Percentiles rank a stretch among this genome's conserved stretches.
Evolutionary conservation across 2,113 vertebrate genomes (phyloP).

Genomic region (Plectropomus leopardus): DNA sequence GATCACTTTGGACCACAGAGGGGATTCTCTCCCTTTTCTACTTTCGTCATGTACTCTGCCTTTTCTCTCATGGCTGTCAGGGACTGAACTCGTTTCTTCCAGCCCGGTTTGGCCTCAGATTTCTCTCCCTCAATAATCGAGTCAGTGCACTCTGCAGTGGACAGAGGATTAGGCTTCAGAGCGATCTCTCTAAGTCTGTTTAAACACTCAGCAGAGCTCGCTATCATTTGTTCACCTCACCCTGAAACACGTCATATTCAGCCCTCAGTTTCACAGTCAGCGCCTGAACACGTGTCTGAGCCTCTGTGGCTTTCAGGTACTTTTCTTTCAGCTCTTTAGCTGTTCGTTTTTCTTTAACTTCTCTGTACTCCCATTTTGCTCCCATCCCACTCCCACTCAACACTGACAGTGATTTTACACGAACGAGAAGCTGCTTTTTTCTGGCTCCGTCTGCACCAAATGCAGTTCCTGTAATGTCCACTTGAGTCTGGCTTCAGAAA

Average conservation of each 20-base stretch:
- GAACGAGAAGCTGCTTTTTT: too few species aligned
- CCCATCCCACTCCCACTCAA: too few species aligned
- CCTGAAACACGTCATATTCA: background rate
- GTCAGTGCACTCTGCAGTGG: conserved; percentile 65
- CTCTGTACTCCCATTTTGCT: background rate
- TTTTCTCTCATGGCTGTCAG: conserved; percentile 9
- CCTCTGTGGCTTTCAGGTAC: conserved; percentile 6
- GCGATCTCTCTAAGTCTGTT: conserved; percentile 64
- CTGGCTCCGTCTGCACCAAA: too few species aligned
- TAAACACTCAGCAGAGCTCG: background rate
- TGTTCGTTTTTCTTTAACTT: background rate
- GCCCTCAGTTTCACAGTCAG: background rate
- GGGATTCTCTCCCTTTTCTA: background rate
- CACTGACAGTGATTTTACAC: too few species aligned
- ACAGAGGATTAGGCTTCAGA: conserved; percentile 65
- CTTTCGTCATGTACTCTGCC: conserved; percentile 16
- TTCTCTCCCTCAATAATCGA: conserved; percentile 59
- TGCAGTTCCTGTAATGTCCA: too few species aligned
- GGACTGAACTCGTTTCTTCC: conserved; percentile 10
- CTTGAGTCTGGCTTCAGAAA: too few species aligned
- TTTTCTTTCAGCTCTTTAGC: conserved; percentile 18
- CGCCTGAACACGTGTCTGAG: background rate
- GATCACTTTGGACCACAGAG: background rate
- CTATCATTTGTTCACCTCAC: accelerated
- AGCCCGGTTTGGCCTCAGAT: conserved; percentile 45